Evolutionary conservation across 2,113 vertebrate species (phyloP), one percentile per base, ranked within the genome.

Genomic region (Odontophorus gujanensis): DNA sequence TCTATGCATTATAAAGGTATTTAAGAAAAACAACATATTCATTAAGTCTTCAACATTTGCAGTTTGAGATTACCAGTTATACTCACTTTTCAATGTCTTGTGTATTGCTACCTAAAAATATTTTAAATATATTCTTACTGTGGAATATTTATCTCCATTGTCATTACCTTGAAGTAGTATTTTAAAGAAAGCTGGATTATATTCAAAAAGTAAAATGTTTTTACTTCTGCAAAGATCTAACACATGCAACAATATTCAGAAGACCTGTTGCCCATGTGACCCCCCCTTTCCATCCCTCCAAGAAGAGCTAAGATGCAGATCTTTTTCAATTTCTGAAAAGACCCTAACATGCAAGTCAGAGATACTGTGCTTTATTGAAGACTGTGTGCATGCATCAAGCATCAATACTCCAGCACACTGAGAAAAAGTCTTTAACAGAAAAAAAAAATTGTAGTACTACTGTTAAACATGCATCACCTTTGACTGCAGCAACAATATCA

Each of bases 261-360:
- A 73, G 42, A 57, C 24, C 3, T 36, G 4, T 8, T 66, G n/a
- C 21, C 11, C 11, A 42, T 0, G 0, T 28, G 8, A 76, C 4
- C 11, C 71, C 11, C 71, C 16, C 25, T 18, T 81, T 86, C 6
- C 6, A 53, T 13, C 10, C 55, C 62, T 13, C 26, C 10, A 85
- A 13, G 21, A 80, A 69, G 18, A 48, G 9, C 5, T 58, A 53
- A 38, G 81, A 62, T 11, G 9, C 5, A 40, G 3, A 71, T 63
- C n/a, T 26, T 18, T 86, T 55, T 32, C 57, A 65, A 40, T 17
- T 47, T 57, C 18, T 7, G 1, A 13, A 42, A 69, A 79, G 55
- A 16, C 53, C 7, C 11, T 43, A 80, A 61, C 40, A 66, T 28
- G 5, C 13, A 58, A 38, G 18, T 78, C 43, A 82, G n/a, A 69